Percentiles rank a stretch among this genome's conserved stretches.
These are phyloP conservation scores for Pseudoips prasinana DNA, from an alignment of 2,888 invertebrate species.

Conservation along the genomic window DNA sequence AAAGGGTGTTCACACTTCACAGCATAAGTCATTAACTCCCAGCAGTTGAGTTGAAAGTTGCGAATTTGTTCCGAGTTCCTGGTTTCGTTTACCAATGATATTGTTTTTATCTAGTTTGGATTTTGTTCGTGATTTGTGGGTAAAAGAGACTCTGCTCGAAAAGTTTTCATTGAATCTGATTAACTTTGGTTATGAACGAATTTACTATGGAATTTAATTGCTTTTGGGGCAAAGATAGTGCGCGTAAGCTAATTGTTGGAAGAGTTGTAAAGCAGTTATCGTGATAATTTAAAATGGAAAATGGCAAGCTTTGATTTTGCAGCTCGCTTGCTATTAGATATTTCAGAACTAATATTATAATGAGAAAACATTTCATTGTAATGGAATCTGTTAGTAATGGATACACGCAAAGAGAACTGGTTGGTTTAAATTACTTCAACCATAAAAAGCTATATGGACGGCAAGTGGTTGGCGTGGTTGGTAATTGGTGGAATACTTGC, in stretches of 20 bases:
- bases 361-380: too few relatives aligned
- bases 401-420: too few relatives aligned
- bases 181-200: slow-evolving; percentile 21
- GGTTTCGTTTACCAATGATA: slow-evolving; percentile 31
- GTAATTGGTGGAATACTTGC: too few relatives aligned
- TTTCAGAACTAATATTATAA: too few relatives aligned
- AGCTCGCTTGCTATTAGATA: too few relatives aligned
- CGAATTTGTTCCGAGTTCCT: slow-evolving; percentile 15
- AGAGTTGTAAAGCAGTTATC: background rate
- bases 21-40: slow-evolving; percentile 41
- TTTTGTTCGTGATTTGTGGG: slow-evolving; percentile 38
- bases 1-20: slow-evolving; percentile 32
- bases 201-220: slow-evolving; percentile 23
- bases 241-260: slow-evolving; percentile 6
- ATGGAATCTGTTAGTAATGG: too few relatives aligned
- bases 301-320: too few relatives aligned
- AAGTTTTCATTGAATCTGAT: slow-evolving; percentile 28
- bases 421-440: too few relatives aligned
- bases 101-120: slow-evolving; percentile 37
- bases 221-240: slow-evolving; percentile 9
- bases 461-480: too few relatives aligned
- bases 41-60: slow-evolving; percentile 32
- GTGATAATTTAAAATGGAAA: background rate
- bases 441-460: too few relatives aligned
- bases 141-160: slow-evolving; percentile 25